phyloP scores from a whole-genome alignment of 2,797 vertebrate genomes.

The Myotis findleyi region DNA sequence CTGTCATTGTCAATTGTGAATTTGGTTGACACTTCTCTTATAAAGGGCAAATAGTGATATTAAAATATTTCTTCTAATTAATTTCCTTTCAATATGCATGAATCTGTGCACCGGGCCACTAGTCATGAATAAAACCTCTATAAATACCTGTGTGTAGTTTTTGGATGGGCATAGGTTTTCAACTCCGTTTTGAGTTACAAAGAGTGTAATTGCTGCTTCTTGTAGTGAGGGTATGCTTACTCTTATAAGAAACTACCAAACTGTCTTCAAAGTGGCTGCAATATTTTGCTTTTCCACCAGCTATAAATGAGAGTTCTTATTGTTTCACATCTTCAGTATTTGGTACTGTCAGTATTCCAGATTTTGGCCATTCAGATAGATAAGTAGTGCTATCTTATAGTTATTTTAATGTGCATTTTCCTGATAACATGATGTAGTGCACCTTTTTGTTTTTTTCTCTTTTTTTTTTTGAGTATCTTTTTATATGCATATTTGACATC shows the following conservation, averaged over 20 bases:
- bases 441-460: background rate
- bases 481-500: background rate
- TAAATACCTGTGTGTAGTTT: background rate
- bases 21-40: no score
- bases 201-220: background rate
- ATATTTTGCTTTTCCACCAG: background rate
- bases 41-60: no score
- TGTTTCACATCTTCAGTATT: background rate
- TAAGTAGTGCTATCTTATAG: background rate
- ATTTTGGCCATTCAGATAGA: background rate
- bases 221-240: background rate
- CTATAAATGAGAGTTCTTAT: background rate
- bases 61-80: no score
- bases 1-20: no score
- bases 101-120: no score
- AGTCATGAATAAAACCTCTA: background rate
- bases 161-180: background rate
- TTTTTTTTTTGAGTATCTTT: background rate
- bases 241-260: slow-evolving; percentile 1
- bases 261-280: background rate
- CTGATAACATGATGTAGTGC: background rate
- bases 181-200: background rate
- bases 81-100: no score
- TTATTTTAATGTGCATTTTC: slow-evolving; percentile 18
- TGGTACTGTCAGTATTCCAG: background rate